Evolutionary conservation across 1,140 invertebrate species (phyloP).

Genomic region (Eumaeus atala): DNA sequence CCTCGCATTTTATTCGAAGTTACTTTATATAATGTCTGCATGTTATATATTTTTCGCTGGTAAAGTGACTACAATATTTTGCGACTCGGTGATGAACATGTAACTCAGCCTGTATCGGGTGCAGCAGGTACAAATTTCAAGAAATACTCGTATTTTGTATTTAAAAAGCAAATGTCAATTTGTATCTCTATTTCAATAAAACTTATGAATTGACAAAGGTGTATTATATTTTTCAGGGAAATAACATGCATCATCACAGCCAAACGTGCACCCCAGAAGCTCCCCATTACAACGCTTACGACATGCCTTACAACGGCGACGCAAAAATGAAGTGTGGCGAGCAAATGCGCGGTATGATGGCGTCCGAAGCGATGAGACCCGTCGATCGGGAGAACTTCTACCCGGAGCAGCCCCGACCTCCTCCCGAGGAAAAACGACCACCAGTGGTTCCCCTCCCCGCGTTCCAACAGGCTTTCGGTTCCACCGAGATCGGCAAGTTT

Average conservation of each 20-base stretch:
- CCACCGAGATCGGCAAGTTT: conserved; percentile 84
- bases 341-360: conserved; percentile 21
- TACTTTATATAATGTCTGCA: no score
- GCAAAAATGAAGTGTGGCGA: conserved; percentile 26
- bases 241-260: conserved; percentile 36
- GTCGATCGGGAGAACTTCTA: conserved; percentile 30
- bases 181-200: no score
- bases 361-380: conserved; percentile 27
- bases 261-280: conserved; percentile 44
- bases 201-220: background rate
- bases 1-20: no score
- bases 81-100: no score
- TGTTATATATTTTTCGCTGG: no score
- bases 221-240: conserved; percentile 28
- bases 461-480: conserved; percentile 85
- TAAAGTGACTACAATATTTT: no score
- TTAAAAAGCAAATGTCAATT: no score
- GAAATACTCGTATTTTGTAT: no score
- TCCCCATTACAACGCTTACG: conserved; percentile 47
- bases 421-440: conserved; percentile 46
- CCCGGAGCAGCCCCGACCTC: conserved; percentile 34
- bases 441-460: conserved; percentile 78
- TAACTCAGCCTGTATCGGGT: no score
- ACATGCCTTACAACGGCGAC: conserved; percentile 37
- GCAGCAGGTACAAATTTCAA: no score